Conservation (phyloP, 2,888 invertebrate species). For the Notodonta ziczac region DNA sequence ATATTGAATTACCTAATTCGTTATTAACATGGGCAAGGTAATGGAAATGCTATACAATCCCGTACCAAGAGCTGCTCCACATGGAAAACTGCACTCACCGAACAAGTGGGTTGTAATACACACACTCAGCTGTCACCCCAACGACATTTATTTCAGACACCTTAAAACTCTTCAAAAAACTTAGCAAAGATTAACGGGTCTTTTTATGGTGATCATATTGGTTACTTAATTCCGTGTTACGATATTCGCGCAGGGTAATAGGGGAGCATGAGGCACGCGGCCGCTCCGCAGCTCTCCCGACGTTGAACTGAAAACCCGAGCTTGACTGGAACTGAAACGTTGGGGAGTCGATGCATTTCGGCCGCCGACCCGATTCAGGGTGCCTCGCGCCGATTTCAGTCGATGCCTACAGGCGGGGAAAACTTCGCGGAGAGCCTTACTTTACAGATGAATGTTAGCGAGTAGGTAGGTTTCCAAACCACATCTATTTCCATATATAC, state of each 20-base stretch:
- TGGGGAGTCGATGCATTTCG: slow-evolving; percentile 47
- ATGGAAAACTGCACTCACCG: slow-evolving; percentile 48
- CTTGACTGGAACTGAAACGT: slow-evolving; percentile 53
- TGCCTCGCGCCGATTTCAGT: slow-evolving; percentile 34
- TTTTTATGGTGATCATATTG: background rate
- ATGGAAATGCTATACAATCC: slow-evolving; percentile 28
- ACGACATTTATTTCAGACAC: slow-evolving; percentile 27
- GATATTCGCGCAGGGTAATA: slow-evolving; percentile 28
- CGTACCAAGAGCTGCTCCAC: too few relatives aligned
- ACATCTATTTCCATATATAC: too few relatives aligned
- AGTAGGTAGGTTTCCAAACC: background rate
- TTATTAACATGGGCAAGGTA: background rate
- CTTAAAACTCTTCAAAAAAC: slow-evolving; percentile 7
- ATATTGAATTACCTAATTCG: background rate
- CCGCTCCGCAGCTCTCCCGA: slow-evolving; percentile 54
- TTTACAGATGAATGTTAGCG: slow-evolving; percentile 16
- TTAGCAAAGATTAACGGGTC: background rate
- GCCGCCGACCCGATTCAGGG: slow-evolving; percentile 35
- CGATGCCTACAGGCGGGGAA: slow-evolving; percentile 29
- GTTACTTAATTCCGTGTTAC: slow-evolving; percentile 19
- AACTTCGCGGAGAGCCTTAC: slow-evolving; percentile 23
- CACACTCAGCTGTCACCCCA: slow-evolving; percentile 36
- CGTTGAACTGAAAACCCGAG: slow-evolving; percentile 54
- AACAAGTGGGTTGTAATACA: slow-evolving; percentile 42
- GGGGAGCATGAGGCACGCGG: slow-evolving; percentile 39